Conservation (phyloP, 2,113 vertebrate species). For the Mus spicilegus region DNA sequence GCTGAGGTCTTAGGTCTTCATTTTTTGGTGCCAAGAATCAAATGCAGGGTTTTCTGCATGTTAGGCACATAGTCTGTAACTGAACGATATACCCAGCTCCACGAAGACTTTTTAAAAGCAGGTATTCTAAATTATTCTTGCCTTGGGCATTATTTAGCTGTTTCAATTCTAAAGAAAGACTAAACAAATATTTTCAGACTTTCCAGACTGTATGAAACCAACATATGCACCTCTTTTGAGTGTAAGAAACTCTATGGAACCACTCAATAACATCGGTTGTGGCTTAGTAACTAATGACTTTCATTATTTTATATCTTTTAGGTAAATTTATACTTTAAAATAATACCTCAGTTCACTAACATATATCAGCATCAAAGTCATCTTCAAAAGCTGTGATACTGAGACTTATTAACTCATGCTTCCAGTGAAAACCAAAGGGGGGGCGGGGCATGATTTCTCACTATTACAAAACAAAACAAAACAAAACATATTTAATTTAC, state of each 20-base stretch:
- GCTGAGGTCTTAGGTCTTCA: not conserved
- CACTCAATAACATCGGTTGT: not conserved
- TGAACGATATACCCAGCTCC: not conserved
- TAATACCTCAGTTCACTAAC: conserved; percentile 22
- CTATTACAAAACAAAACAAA: not conserved
- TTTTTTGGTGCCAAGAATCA: not conserved
- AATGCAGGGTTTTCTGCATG: not conserved
- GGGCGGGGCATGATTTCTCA: not conserved
- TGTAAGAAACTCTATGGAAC: not conserved
- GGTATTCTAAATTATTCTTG: not conserved
- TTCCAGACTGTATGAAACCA: not conserved
- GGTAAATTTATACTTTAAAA: conserved; percentile 43
- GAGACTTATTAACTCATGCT: conserved; percentile 26
- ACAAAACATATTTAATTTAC: conserved; percentile 38
- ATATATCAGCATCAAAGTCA: not conserved
- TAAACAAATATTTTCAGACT: not conserved
- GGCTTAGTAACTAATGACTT: not conserved
- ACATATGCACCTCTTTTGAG: not conserved
- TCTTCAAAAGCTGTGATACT: conserved; percentile 17
- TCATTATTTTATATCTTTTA: conserved; percentile 33
- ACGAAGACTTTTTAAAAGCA: not conserved
- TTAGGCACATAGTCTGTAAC: not conserved
- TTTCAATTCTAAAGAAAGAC: conserved; percentile 43
- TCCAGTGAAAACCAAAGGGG: not conserved
- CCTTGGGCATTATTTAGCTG: conserved; percentile 13